Base-by-base conservation (phyloP, 2,888 invertebrate species). In the Heliconius aoede region DNA sequence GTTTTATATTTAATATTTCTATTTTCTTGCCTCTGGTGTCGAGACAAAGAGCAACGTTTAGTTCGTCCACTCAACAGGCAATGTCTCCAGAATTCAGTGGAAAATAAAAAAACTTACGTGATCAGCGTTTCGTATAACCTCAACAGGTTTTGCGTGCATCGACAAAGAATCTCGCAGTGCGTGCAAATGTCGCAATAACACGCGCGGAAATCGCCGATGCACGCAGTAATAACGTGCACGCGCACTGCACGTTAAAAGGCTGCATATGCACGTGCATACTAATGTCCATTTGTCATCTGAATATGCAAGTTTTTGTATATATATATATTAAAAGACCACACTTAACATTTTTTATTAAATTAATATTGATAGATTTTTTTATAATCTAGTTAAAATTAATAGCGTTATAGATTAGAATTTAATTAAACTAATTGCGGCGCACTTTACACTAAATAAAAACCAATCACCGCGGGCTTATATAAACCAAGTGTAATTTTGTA, bases 111-210 rank as follows among this genome's bases (percentile, higher is more conserved):
- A 58, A 82, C 89, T 84, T 36, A 92, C 93, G 81, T 87, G 85
- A 71, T 90, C 87, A 32, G 90, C 87, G 77, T 88, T 90, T 76
- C 87, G 86, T 58, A 94, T 88, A 68, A 89, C 87, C 3, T 94
- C 91, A 2, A 84, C 87, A 0, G 92, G 90, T 75, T 91, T 90
- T 4, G 89, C 91, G 26, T 86, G 85, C 79, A 93, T 80, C 8
- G 92, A 87, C 36, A 94, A 87, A 11, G 87, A 86, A 80, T 94
- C 93, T 1, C 93, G 84, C 13, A 89, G 84, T 0, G 86, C 82
- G 46, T 89, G 91, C 55, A 93, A 76, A 0, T 87, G 81, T 3
- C 79, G 80, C 3, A 89, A 80, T 58, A 91, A 60, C 8, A 81
- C 60, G 0, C 83, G 83, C 40, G 91, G 86, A 40, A 92, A 75